Evolutionary conservation across 2,113 vertebrate genomes (phyloP).

Genomic region (Macrotis lagotis): DNA sequence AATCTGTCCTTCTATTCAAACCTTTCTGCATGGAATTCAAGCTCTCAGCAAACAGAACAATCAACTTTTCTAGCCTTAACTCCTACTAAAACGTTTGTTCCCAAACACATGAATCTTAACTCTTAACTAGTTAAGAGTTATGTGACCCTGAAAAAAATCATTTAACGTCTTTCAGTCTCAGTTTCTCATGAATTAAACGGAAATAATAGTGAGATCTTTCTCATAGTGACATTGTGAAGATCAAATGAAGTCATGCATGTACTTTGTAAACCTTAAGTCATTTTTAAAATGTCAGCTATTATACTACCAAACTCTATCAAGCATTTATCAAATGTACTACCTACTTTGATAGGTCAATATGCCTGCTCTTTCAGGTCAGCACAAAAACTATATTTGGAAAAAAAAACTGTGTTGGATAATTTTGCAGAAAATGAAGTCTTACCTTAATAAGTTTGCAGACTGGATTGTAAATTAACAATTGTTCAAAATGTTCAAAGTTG

Average conservation of each 20-base stretch:
- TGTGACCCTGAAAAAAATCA: background rate
- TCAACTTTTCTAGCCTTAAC: background rate
- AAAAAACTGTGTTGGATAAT: background rate
- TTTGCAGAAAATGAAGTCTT: background rate
- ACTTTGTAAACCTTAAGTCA: background rate
- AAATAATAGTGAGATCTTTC: background rate
- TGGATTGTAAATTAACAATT: background rate
- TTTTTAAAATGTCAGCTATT: background rate
- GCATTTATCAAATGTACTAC: background rate
- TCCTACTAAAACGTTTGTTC: background rate
- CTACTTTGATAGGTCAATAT: background rate
- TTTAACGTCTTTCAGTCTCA: background rate
- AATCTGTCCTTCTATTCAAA: background rate
- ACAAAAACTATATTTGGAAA: too few relatives aligned
- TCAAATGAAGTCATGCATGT: background rate
- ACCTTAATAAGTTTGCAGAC: background rate
- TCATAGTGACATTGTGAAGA: background rate
- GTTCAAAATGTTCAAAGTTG: background rate
- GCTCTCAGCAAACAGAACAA: background rate
- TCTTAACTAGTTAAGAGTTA: background rate
- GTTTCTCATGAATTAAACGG: background rate
- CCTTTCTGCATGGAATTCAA: background rate
- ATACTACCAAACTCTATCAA: background rate
- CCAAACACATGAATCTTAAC: background rate
- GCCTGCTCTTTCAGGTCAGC: background rate